Percentiles rank a stretch among this genome's conserved stretches.
Evolutionary conservation across 2,888 invertebrate genomes (phyloP).

Genomic region (Agrochola lota): DNA sequence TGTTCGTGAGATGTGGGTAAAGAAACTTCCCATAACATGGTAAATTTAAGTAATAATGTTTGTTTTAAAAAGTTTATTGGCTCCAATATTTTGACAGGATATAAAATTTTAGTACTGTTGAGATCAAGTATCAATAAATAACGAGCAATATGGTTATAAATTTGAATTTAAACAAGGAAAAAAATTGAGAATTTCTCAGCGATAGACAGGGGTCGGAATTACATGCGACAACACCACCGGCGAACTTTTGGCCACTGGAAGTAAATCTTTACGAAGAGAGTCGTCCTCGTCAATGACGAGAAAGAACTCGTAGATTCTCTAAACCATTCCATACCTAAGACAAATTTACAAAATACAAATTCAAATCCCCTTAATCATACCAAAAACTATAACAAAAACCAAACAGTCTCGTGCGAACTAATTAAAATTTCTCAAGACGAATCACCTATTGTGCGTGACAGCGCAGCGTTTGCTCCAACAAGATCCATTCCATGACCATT

Average conservation of each 20-base stretch:
- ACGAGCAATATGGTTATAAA: not conserved
- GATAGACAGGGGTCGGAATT: not conserved
- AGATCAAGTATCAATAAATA: not conserved
- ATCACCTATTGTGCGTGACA: slow-evolving; percentile 80
- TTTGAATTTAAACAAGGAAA: not conserved
- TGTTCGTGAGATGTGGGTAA: slow-evolving; percentile 37
- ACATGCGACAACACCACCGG: not conserved
- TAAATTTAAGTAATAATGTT: slow-evolving; percentile 10
- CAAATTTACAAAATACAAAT: slow-evolving; percentile 17
- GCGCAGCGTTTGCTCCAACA: slow-evolving; percentile 68
- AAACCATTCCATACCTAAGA: not conserved
- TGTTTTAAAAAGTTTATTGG: slow-evolving; percentile 6
- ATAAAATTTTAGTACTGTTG: not conserved
- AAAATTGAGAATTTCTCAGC: too few species aligned
- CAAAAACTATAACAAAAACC: slow-evolving; percentile 52
- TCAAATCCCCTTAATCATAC: slow-evolving; percentile 54
- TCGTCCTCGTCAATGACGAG: not conserved
- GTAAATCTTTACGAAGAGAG: not conserved
- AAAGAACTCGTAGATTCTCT: not conserved
- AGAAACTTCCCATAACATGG: slow-evolving; percentile 14
- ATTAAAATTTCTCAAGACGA: slow-evolving; percentile 78
- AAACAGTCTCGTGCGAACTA: slow-evolving; percentile 76
- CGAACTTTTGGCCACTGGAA: not conserved
- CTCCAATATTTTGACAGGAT: not conserved
- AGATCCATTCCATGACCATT: slow-evolving; percentile 74